Evolutionary conservation across 2,797 vertebrate species (phyloP).

Genomic region (Etheostoma nigrum): DNA sequence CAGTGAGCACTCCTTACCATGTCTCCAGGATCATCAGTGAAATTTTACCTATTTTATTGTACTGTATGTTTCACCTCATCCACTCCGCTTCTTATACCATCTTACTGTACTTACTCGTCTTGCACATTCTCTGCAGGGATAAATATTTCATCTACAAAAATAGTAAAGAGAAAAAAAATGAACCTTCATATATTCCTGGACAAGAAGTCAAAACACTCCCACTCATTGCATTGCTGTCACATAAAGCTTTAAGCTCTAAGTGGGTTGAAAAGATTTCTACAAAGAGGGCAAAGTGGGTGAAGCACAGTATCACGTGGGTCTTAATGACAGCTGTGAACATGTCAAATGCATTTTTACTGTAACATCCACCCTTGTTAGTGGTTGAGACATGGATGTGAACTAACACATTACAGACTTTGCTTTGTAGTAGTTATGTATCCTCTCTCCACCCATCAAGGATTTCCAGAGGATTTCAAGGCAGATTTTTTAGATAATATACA

Average conservation of each 20-base stretch:
- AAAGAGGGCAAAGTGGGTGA: conserved; percentile 20
- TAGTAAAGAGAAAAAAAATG: not conserved
- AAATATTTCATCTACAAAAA: conserved; percentile 43
- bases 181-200: conserved; percentile 34
- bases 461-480: not conserved
- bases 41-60: not conserved
- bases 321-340: conserved; percentile 31
- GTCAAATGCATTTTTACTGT: conserved; percentile 10
- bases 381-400: not conserved
- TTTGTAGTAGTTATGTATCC: not conserved
- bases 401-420: not conserved
- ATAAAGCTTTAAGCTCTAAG: conserved; percentile 15
- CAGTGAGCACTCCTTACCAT: conserved; percentile 3
- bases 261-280: conserved; percentile 22
- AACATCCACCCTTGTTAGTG: conserved; percentile 2
- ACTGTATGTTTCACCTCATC: conserved; percentile 4
- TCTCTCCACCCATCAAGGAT: not conserved
- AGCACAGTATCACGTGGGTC: not conserved
- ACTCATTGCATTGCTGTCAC: conserved; percentile 22
- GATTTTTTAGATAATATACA: not conserved
- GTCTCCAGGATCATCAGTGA: conserved; percentile 13
- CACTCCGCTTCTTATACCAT: conserved; percentile 17
- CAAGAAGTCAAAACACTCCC: conserved; percentile 33
- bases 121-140: conserved; percentile 22
- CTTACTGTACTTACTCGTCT: conserved; percentile 27